A percentile compares a stretch with the other conserved stretches of the same genome.
Conservation (phyloP, 2,888 invertebrate genomes). For the Oscheius onirici region DNA sequence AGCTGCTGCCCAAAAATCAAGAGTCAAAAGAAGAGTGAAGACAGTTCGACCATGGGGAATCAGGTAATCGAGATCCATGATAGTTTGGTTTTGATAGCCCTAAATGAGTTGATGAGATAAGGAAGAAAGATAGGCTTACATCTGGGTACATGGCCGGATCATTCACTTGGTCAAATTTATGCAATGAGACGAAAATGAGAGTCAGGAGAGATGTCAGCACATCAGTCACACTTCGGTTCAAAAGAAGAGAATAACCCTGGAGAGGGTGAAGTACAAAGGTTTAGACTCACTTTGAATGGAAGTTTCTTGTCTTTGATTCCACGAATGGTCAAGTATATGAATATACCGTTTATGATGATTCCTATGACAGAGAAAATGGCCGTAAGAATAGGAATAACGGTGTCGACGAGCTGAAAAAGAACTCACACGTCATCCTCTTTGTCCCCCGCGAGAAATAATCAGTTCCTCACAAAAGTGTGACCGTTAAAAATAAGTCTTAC, state of each 20-base stretch:
- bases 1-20: conserved; percentile 53
- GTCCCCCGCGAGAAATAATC: no score
- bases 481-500: no score
- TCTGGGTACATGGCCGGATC: conserved; percentile 29
- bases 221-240: conserved; percentile 54
- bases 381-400: conserved; percentile 42
- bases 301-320: conserved; percentile 44
- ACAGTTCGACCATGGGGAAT: conserved; percentile 53
- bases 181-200: conserved; percentile 49
- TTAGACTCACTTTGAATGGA: conserved; percentile 46
- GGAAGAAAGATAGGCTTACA: conserved; percentile 8
- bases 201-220: conserved; percentile 48
- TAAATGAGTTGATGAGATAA: conserved; percentile 3
- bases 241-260: conserved; percentile 46
- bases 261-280: background rate
- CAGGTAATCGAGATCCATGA: conserved; percentile 44
- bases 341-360: conserved; percentile 42
- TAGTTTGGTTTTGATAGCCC: conserved; percentile 29
- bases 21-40: conserved; percentile 50
- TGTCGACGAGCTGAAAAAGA: conserved; percentile 50
- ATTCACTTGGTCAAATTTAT: conserved; percentile 36
- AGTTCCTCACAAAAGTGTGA: no score
- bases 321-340: conserved; percentile 39
- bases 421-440: no score
- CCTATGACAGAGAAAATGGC: conserved; percentile 43